Evolutionary conservation across 2,113 vertebrate species (phyloP).

Genomic region (Lucifuga dentata): DNA sequence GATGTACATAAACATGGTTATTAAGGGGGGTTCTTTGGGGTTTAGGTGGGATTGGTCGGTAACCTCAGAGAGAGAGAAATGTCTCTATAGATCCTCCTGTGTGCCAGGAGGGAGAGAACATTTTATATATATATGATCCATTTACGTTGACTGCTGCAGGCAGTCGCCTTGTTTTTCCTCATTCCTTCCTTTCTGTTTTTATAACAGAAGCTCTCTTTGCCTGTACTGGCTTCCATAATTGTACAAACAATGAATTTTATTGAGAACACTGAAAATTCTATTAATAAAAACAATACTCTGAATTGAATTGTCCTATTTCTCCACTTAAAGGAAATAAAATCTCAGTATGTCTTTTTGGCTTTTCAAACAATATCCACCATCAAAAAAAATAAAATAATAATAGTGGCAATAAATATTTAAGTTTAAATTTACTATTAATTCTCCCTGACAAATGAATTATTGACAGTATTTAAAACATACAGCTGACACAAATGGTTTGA

Average conservation of each 20-base stretch:
- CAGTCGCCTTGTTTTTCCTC: slow-evolving; percentile 14
- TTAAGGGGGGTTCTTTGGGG: slow-evolving; percentile 46
- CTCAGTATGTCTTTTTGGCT: slow-evolving; percentile 26
- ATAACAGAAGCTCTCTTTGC: neutral
- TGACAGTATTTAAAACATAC: too few relatives aligned
- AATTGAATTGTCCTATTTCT: slow-evolving; percentile 32
- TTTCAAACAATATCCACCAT: slow-evolving; percentile 12
- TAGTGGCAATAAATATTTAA: neutral
- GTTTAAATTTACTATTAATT: slow-evolving; percentile 15
- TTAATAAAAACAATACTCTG: slow-evolving; percentile 20
- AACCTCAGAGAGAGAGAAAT: slow-evolving; percentile 35
- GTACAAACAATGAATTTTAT: slow-evolving; percentile 35
- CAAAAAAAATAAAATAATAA: slow-evolving; percentile 14
- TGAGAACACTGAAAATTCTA: slow-evolving; percentile 21
- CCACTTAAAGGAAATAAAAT: slow-evolving; percentile 27
- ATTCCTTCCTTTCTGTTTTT: slow-evolving; percentile 22
- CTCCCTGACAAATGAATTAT: neutral
- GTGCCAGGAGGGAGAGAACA: slow-evolving; percentile 43
- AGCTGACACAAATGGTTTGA: too few relatives aligned
- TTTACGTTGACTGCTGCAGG: slow-evolving; percentile 20
- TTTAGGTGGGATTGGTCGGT: slow-evolving; percentile 35
- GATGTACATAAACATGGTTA: slow-evolving; percentile 39
- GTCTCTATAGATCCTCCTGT: slow-evolving; percentile 40
- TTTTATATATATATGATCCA: slow-evolving; percentile 13
- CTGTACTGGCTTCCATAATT: neutral